These are phyloP conservation scores for Tetraodon nigroviridis DNA, from an alignment of 2,113 vertebrate genomes.

Conservation along the genomic window DNA sequence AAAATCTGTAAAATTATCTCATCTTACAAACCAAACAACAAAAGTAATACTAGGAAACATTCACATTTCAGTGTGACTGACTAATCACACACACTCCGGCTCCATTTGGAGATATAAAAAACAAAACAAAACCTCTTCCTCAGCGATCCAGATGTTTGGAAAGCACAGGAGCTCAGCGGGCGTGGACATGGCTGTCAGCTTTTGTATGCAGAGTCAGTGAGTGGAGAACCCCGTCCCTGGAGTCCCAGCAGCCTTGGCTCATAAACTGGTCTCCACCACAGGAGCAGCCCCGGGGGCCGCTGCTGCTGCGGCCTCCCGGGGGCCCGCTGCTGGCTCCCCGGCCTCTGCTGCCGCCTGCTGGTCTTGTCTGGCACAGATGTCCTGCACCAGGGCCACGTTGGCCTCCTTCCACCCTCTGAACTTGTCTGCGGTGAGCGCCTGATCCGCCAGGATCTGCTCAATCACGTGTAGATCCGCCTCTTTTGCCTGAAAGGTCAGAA, in stretches of 20 bases:
- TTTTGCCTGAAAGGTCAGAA: constrained; percentile 79
- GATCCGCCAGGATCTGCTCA: constrained; percentile 84
- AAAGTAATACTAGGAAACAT: constrained; percentile 52
- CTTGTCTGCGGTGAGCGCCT: constrained; percentile 78
- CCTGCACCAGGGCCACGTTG: constrained; percentile 83
- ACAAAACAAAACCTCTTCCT: constrained; percentile 13
- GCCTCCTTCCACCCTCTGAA: constrained; percentile 89
- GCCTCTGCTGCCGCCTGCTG: constrained; percentile 51
- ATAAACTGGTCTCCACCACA: constrained; percentile 69
- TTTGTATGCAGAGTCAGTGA: background rate
- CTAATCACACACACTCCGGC: constrained; percentile 4
- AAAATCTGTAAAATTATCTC: background rate
- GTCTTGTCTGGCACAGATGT: constrained; percentile 73
- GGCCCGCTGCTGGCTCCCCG: constrained; percentile 38
- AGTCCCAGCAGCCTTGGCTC: constrained; percentile 22
- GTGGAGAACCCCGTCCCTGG: constrained; percentile 9
- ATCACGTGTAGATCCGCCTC: constrained; percentile 87
- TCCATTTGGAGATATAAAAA: constrained; percentile 12
- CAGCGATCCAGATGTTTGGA: constrained; percentile 31
- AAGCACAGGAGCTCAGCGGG: constrained; percentile 8
- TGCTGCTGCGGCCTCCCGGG: constrained; percentile 29
- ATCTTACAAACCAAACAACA: constrained; percentile 30
- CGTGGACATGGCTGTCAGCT: constrained; percentile 26
- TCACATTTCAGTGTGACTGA: constrained; percentile 48
- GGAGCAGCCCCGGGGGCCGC: constrained; percentile 27